Percentiles rank a stretch among this genome's conserved stretches.
These are phyloP conservation scores for Pandemis heparana DNA, from an alignment of 2,888 invertebrate genomes.

Conservation along the genomic window DNA sequence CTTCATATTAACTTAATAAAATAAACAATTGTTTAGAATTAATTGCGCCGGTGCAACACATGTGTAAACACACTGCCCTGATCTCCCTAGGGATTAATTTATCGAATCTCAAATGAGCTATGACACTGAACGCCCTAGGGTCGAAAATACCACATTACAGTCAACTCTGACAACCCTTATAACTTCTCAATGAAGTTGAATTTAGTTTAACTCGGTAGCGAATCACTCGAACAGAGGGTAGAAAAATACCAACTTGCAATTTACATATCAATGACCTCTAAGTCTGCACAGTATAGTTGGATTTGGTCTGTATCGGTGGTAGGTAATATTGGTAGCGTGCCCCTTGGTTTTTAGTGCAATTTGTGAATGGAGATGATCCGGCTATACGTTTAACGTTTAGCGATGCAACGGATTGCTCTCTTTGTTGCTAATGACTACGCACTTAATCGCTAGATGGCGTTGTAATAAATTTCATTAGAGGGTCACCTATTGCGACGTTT, in stretches of 20 bases:
- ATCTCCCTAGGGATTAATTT: constrained; percentile 80
- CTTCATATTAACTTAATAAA: constrained; percentile 43
- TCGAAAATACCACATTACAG: constrained; percentile 43
- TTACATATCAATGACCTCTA: constrained; percentile 14
- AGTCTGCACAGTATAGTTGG: constrained; percentile 6
- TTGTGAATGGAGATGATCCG: constrained; percentile 77
- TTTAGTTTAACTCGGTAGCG: not conserved
- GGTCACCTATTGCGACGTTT: not conserved
- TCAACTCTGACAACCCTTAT: not conserved
- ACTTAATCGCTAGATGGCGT: constrained; percentile 23
- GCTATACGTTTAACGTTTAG: constrained; percentile 70
- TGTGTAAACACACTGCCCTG: constrained; percentile 47
- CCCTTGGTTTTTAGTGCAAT: constrained; percentile 75
- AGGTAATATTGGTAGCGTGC: constrained; percentile 11
- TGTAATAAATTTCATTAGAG: not conserved
- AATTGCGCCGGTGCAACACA: constrained; percentile 45
- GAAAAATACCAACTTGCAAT: constrained; percentile 16
- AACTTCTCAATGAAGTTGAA: not conserved
- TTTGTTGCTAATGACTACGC: constrained; percentile 36
- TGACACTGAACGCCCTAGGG: constrained; percentile 72
- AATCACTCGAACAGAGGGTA: constrained; percentile 5
- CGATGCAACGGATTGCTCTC: constrained; percentile 60
- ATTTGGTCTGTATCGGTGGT: constrained; percentile 1
- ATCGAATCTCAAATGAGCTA: constrained; percentile 84
- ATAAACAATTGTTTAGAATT: constrained; percentile 44